Base-by-base conservation (phyloP, 1,140 invertebrate genomes). In the Achroia grisella region DNA sequence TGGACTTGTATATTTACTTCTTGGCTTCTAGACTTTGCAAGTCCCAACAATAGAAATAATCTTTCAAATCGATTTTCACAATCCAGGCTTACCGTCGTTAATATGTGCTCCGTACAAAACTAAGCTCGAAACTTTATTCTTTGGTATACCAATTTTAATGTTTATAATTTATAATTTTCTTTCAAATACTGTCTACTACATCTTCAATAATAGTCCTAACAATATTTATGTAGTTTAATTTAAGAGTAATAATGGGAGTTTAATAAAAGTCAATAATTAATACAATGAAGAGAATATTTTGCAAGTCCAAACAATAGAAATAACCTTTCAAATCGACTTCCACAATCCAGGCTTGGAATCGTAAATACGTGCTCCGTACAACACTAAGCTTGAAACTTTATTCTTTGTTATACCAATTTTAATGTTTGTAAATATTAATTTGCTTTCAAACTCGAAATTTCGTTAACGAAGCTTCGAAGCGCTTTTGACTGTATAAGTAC, bases 401-500 rank as follows among this genome's bases (percentile, higher is more conserved):
- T 17, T 43, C 36, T 42, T 49, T 46, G 39, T 39, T 13, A 28
- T 28, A 15, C 32, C 33, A 36, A 48, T 54, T 53, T 23, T 53
- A 35, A 53, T 44, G 37, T 23, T 39, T 49, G 37, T 54, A 49
- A 49, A 54, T 49, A 54, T 54, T 45, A 54, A 49, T 54, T 49
- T 42, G 42, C 44, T 48, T 41, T 8, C 11, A 44, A 53, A 53
- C 41, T 34, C 39, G 13, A 12, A 10, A 34, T 43, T 43, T 43
- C 32, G 34, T 28, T 43, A 43, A 10, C 41, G n/a, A 10, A 5
- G 41, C 31, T 33, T 44, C 17, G 11, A 15, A 32, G 4, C 6
- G 17, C 17, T 23, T 6, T 23, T 6, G 17, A 23, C 17, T 23
- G 17, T 23, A 23, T 23, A 23, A 23, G 17, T 23, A 23, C 17